These are phyloP conservation scores for Onychostruthus taczanowskii DNA, from an alignment of 2,113 vertebrate species.

Conservation along the genomic window DNA sequence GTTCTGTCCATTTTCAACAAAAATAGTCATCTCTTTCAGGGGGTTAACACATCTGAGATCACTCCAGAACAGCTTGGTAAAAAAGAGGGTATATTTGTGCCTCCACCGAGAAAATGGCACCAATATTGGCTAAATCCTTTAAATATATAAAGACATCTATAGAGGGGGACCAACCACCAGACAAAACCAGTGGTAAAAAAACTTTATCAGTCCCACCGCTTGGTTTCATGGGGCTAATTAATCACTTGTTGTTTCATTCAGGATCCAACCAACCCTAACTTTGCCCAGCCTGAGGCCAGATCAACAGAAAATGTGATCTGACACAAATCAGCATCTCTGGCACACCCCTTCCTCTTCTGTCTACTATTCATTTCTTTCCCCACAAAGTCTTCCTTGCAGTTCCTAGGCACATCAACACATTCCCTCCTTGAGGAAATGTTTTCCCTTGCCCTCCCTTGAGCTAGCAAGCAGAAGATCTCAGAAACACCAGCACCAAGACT, in stretches of 20 bases:
- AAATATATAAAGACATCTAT: not conserved
- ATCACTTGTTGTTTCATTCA: not conserved
- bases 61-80: not conserved
- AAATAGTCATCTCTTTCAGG: not conserved
- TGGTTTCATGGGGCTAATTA: not conserved
- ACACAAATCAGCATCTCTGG: not conserved
- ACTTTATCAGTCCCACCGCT: not conserved
- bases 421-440: not conserved
- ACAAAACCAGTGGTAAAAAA: not conserved
- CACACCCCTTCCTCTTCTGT: not conserved
- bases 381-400: not conserved
- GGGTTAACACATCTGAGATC: not conserved
- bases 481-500: not conserved
- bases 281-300: not conserved
- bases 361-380: not conserved
- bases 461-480: not conserved
- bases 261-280: not conserved
- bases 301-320: not conserved
- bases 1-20: not conserved
- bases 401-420: not conserved
- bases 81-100: not conserved
- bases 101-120: not conserved
- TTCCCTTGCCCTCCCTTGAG: not conserved
- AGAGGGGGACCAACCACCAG: not conserved
- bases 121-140: not conserved